phyloP scores from a whole-genome alignment of 2,888 invertebrate species.

The Pseudococcus longispinus region DNA sequence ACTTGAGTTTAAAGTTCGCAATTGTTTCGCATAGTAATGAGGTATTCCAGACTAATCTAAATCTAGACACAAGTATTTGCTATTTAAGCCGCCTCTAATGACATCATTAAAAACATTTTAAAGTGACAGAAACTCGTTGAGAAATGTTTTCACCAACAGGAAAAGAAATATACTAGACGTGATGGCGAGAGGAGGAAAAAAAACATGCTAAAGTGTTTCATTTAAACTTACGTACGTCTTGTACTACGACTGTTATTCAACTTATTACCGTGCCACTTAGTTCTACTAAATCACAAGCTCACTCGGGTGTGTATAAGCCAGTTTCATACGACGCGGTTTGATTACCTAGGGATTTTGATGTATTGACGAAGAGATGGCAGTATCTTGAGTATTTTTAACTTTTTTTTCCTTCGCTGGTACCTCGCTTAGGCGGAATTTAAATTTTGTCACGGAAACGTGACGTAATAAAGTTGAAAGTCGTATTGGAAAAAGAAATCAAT shows the following conservation, averaged over 20 bases:
- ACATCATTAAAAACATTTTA: constrained; percentile 42
- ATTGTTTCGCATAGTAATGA: constrained; percentile 41
- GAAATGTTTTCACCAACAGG: constrained; percentile 10
- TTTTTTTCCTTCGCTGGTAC: no score
- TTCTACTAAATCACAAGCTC: background rate
- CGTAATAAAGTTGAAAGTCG: no score
- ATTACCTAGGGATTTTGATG: background rate
- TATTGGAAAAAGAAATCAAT: no score
- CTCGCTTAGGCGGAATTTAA: no score
- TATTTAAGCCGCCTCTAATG: constrained; percentile 33
- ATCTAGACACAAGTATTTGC: constrained; percentile 30
- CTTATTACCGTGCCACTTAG: background rate
- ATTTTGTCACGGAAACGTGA: no score
- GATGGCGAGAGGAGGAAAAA: background rate
- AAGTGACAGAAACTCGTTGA: constrained; percentile 43
- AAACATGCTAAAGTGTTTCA: constrained; percentile 30
- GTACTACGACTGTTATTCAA: constrained; percentile 8
- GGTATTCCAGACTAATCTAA: constrained; percentile 33
- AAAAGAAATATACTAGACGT: constrained; percentile 32
- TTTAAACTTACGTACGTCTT: constrained; percentile 8
- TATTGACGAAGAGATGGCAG: background rate
- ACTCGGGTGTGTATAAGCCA: background rate
- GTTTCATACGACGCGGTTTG: background rate
- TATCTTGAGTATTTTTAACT: background rate
- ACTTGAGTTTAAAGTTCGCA: constrained; percentile 28